Evolutionary conservation across 2,113 vertebrate species (phyloP).

Genomic region (Chaenogobius annularis): DNA sequence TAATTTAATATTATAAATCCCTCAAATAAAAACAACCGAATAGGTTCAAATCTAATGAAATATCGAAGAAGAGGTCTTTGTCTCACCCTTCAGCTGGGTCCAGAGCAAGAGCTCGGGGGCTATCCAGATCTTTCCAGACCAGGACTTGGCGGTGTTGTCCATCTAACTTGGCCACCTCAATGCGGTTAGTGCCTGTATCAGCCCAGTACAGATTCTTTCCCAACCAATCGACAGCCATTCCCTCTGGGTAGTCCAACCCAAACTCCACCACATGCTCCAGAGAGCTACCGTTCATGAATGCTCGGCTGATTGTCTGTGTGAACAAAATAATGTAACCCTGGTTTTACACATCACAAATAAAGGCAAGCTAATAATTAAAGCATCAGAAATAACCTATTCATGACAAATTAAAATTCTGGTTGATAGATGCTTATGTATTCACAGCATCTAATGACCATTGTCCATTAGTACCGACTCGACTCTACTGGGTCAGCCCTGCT

Average conservation of each 20-base stretch:
- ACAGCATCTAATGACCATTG: no score
- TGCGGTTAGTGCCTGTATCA: constrained; percentile 94
- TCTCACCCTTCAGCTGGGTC: constrained; percentile 92
- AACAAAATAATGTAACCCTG: not conserved
- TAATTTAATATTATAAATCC: no score
- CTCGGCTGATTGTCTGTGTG: constrained; percentile 92
- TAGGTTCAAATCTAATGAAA: not conserved
- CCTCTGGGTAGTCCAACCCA: constrained; percentile 94
- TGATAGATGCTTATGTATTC: not conserved
- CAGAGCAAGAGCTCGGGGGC: constrained; percentile 88
- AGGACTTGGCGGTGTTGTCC: constrained; percentile 93
- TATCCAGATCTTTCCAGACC: constrained; percentile 97
- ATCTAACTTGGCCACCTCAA: constrained; percentile 93
- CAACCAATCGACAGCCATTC: constrained; percentile 98
- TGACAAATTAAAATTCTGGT: not conserved
- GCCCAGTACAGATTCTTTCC: constrained; percentile 98
- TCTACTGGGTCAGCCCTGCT: no score
- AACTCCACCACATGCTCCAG: constrained; percentile 95
- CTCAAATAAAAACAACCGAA: not conserved
- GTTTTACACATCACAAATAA: not conserved
- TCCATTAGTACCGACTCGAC: no score
- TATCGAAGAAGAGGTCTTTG: not conserved
- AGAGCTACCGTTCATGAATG: constrained; percentile 95
- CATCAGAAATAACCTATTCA: no score
- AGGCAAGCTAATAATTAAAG: not conserved